phyloP scores from a whole-genome alignment of 2,888 invertebrate species.

The Limnephilus auricula region DNA sequence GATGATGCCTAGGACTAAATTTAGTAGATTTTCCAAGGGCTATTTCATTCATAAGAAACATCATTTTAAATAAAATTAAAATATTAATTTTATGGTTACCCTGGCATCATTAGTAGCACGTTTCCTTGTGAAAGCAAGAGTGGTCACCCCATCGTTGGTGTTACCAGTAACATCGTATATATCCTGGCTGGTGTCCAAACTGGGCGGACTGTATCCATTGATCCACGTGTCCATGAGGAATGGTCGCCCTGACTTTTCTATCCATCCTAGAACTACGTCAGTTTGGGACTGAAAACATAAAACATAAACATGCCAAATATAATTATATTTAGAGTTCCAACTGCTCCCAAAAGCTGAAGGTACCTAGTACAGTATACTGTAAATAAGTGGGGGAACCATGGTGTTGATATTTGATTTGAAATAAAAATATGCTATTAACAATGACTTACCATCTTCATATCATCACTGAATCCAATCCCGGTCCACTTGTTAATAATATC shows the following conservation, averaged over 20 bases:
- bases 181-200: conserved; percentile 86
- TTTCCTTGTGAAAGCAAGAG: conserved; percentile 87
- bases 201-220: conserved; percentile 86
- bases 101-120: conserved; percentile 83
- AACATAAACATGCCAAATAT: not conserved
- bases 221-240: conserved; percentile 95
- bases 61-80: not conserved
- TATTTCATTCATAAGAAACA: not conserved
- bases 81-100: conserved; percentile 68
- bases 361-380: too few species aligned
- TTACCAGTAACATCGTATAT: conserved; percentile 83
- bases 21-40: too few species aligned
- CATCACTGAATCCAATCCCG: conserved; percentile 92
- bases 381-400: too few species aligned
- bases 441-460: conserved; percentile 86
- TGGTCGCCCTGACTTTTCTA: conserved; percentile 87
- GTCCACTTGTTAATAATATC: conserved; percentile 89
- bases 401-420: too few species aligned
- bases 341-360: not conserved
- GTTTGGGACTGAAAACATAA: conserved; percentile 87
- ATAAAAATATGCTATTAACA: too few species aligned
- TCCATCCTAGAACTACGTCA: conserved; percentile 93
- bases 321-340: not conserved
- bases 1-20: too few species aligned
- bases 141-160: conserved; percentile 86